Evolutionary conservation across 2,113 vertebrate genomes (phyloP), one percentile per base, ranked within the genome.

Genomic region (Clarias gariepinus): DNA sequence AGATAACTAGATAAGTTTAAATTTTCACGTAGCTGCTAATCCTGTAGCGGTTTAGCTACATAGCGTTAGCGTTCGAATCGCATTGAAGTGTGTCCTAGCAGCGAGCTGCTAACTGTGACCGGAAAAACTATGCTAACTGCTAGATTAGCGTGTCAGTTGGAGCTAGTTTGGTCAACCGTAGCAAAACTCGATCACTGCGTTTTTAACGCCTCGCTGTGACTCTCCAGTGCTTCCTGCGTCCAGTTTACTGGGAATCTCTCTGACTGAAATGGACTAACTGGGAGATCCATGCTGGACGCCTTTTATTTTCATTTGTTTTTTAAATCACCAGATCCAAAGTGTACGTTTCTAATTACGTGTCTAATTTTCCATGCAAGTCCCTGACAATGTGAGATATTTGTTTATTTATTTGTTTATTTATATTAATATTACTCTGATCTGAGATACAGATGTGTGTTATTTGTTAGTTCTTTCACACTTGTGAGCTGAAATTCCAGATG

Each of bases 221-320:
- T 81, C 61, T 84, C 83, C n/a, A 85, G 85, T 81, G 85, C 89
- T 90, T 90, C 89, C 89, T 77, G 60, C 74, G 58, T 89, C 78
- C 88, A 64, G 71, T 60, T 71, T 74, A 36, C 15, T 12, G 71
- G n/a, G 21, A 55, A 47, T 83, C 79, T 77, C 66, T n/a, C 3
- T 3, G 33, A 47, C 11, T 2, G 21, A 11, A 33, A 64, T 18
- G 13, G 28, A 36, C 30, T 11, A 30, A 69, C 52, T 69, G 63
- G 61, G 30, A 36, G 12, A 66, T 23, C 11, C 74, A 33, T 25
- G n/a, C 61, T 76, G 83, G 76, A 77, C 64, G 80, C 77, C 87
- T 81, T 80, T 60, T 6, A 2, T 76, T 28, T 6, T 53, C 1
- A 3, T 5, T 30, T 68, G 2, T 33, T 1, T 60, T 60, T 60